These are phyloP conservation scores for Tenualosa thibaudeaui DNA, from an alignment of 2,797 vertebrate genomes.

Conservation along the genomic window DNA sequence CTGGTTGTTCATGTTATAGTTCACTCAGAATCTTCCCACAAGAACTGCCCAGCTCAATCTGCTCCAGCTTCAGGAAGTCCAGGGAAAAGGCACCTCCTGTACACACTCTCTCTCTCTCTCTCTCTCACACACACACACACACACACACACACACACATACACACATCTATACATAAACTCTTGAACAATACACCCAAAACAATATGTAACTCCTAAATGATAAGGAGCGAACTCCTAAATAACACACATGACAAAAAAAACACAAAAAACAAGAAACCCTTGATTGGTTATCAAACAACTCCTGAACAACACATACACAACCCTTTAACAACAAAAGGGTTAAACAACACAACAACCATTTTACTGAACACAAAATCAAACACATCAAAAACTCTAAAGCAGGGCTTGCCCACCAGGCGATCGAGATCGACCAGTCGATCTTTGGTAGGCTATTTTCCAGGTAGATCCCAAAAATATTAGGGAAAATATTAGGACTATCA, in stretches of 20 bases:
- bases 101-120: background rate
- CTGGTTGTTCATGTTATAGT: constrained; percentile 71
- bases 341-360: background rate
- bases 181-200: no score
- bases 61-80: constrained; percentile 79
- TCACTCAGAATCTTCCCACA: constrained; percentile 73
- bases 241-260: no score
- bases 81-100: constrained; percentile 70
- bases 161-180: constrained; percentile 57
- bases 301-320: background rate
- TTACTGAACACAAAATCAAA: background rate
- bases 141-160: background rate
- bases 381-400: no score
- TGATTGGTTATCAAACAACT: background rate
- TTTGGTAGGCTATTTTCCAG: no score
- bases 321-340: background rate
- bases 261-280: no score
- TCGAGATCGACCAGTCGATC: no score
- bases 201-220: background rate
- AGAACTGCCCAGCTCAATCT: constrained; percentile 69
- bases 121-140: background rate
- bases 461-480: no score
- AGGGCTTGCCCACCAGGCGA: no score
- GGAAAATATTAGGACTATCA: no score
- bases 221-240: background rate